These are phyloP conservation scores for Stichopus chloronotus DNA, from an alignment of 35 echinoderm and acorn worm species.

Conservation along the genomic window DNA sequence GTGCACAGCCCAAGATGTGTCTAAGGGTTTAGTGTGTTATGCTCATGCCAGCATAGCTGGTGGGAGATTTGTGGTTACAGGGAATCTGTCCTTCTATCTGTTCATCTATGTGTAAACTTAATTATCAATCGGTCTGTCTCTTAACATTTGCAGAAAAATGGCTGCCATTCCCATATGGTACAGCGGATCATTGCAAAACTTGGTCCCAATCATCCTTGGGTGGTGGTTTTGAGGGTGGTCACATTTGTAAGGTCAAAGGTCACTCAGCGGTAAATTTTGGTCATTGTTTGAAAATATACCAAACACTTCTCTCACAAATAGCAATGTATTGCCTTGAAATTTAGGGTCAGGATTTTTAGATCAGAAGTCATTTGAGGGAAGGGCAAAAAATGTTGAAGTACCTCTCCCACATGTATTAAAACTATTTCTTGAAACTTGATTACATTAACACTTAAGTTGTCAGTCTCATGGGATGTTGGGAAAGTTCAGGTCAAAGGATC, in stretches of 20 bases:
- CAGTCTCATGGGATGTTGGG: constrained; percentile 17
- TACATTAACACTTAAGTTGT: not conserved
- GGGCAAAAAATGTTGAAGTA: not conserved
- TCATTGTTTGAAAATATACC: too few relatives aligned
- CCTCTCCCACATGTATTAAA: not conserved
- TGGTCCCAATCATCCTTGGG: not conserved
- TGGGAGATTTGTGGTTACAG: not conserved
- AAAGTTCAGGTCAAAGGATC: not conserved
- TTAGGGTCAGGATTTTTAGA: not conserved
- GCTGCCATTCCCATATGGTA: not conserved
- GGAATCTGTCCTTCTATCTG: not conserved
- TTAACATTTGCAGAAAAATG: constrained; percentile 1
- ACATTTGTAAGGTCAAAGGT: not conserved
- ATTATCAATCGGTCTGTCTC: not conserved
- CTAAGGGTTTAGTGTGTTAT: not conserved
- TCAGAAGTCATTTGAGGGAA: not conserved
- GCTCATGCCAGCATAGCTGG: constrained; percentile 13
- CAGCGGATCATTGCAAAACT: not conserved
- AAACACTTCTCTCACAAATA: too few relatives aligned
- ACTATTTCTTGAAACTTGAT: not conserved
- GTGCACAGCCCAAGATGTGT: not conserved
- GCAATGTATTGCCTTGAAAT: too few relatives aligned
- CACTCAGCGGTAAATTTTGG: too few relatives aligned
- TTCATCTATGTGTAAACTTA: too few relatives aligned
- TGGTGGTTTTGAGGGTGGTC: not conserved